Conservation (phyloP, 2,113 vertebrate genomes). For the Gadus chalcogrammus region DNA sequence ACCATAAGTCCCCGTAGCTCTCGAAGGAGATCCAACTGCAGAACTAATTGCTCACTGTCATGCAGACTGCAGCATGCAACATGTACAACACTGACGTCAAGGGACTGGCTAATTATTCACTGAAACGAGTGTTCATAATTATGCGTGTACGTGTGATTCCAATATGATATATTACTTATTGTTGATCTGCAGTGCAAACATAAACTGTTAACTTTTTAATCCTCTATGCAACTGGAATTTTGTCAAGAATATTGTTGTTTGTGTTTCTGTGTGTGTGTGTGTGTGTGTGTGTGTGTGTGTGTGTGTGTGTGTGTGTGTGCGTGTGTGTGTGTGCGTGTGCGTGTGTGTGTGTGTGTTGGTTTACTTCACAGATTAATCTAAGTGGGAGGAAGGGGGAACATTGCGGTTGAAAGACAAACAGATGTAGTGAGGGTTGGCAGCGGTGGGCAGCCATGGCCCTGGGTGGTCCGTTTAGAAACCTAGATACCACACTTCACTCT, state of each 20-base stretch:
- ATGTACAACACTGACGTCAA: conserved; percentile 45
- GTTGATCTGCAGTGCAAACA: no score
- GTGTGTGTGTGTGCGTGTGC: no score
- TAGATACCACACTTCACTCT: not conserved
- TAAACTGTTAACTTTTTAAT: no score
- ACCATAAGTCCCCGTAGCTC: conserved; percentile 56
- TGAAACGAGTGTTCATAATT: conserved; percentile 1
- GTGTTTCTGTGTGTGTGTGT: no score
- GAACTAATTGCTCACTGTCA: conserved; percentile 28
- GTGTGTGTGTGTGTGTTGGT: no score
- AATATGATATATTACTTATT: no score
- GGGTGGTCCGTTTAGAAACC: conserved; percentile 34
- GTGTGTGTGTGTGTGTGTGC: no score
- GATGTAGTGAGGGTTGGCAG: not conserved
- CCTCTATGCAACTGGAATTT: no score
- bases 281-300: no score
- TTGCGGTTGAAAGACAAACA: conserved; percentile 16
- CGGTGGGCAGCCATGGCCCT: not conserved
- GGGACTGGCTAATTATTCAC: conserved; percentile 60
- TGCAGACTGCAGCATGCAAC: not conserved
- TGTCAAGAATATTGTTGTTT: no score
- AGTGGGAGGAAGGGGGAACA: conserved; percentile 1
- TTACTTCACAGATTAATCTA: no score
- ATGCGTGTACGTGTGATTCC: no score
- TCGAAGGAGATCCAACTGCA: conserved; percentile 48